A percentile compares a stretch with the other conserved stretches of the same genome.
phyloP scores from a whole-genome alignment of 2,113 vertebrate species.

The Leptodactylus fuscus region DNA sequence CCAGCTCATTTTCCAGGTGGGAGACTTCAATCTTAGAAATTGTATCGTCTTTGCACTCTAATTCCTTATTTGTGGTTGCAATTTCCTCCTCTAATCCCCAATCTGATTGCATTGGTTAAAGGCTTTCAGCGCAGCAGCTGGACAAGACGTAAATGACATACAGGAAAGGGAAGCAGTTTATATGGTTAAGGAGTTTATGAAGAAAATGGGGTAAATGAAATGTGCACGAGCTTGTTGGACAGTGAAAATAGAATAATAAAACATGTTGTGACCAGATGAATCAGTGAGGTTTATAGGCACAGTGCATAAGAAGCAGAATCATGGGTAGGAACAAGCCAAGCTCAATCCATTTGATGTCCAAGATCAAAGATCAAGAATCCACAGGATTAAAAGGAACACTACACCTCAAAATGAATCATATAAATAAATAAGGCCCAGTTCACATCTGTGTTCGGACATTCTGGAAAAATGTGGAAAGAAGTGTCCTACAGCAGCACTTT shows the following conservation, averaged over 20 bases:
- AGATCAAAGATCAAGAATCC: neutral
- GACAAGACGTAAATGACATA: constrained; percentile 61
- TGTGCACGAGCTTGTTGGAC: neutral
- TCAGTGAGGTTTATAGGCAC: neutral
- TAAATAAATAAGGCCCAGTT: too few species aligned
- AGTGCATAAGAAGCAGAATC: neutral
- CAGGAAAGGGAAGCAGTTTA: constrained; percentile 62
- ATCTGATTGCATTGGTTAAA: constrained; percentile 67
- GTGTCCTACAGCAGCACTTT: too few species aligned
- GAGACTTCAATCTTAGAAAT: constrained; percentile 67
- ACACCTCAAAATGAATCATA: too few species aligned
- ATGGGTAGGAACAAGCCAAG: neutral
- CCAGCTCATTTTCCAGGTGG: constrained; percentile 62
- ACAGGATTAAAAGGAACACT: too few species aligned
- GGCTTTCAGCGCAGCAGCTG: constrained; percentile 64
- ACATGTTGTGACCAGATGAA: neutral
- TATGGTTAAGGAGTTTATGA: constrained; percentile 56
- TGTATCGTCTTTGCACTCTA: constrained; percentile 71
- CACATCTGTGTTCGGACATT: too few species aligned
- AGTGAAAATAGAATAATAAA: neutral
- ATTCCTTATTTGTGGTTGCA: constrained; percentile 71
- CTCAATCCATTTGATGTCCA: neutral
- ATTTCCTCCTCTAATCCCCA: constrained; percentile 73
- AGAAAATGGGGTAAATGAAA: neutral
- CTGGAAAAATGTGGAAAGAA: too few species aligned